phyloP scores from a whole-genome alignment of 2,113 vertebrate genomes.

The Acrocephalus arundinaceus region DNA sequence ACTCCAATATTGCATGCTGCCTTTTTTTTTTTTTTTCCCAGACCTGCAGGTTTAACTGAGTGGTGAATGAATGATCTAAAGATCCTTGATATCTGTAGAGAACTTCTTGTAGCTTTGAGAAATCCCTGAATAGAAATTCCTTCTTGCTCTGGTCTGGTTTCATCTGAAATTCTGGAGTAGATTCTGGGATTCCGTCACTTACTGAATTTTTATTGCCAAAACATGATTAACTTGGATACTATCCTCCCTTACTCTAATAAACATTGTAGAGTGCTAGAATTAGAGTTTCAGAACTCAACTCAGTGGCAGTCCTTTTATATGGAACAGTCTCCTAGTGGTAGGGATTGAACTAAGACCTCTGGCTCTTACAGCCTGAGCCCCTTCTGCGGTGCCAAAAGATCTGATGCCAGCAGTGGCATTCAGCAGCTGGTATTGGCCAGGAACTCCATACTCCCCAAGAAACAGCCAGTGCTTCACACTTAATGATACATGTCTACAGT shows the following conservation, averaged over 20 bases:
- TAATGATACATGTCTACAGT: not conserved
- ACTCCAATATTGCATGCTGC: not conserved
- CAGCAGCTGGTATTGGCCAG: not conserved
- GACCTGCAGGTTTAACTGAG: not conserved
- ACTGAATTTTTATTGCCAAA: not conserved
- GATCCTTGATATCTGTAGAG: not conserved
- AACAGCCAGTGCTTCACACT: not conserved
- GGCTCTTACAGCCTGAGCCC: not conserved
- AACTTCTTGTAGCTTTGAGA: not conserved
- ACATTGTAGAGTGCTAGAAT: not conserved
- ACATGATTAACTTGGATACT: not conserved
- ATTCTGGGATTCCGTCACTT: not conserved
- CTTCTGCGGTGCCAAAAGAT: not conserved
- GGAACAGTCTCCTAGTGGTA: not conserved
- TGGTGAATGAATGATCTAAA: not conserved
- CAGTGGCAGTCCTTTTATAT: not conserved
- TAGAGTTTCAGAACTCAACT: not conserved
- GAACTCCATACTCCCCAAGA: not conserved
- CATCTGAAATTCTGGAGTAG: not conserved
- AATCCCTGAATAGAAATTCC: not conserved
- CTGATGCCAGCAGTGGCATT: not conserved
- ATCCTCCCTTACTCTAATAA: not conserved
- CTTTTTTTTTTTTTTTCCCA: not conserved
- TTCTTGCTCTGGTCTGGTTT: not conserved
- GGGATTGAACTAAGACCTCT: not conserved